Evolutionary conservation across 2,888 invertebrate species (phyloP), one percentile per base, ranked within the genome.

Genomic region (Tachina fera): DNA sequence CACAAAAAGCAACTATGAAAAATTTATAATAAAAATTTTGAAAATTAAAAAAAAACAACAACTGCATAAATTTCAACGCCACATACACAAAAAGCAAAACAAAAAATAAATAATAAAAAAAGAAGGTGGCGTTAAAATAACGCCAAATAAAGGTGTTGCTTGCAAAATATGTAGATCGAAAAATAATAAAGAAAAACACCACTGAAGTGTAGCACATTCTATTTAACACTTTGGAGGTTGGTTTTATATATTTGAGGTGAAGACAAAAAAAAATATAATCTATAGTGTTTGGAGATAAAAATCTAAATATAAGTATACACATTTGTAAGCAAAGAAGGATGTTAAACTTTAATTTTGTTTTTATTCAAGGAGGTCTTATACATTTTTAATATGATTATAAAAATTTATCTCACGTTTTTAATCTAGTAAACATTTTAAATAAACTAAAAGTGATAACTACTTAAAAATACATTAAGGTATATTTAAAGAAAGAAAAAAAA

Each of bases 401-500:
- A 68, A 19, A 86, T 76, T 71, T 86, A 86, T 86, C 86, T 86
- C 86, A 86, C 83, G 86, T 86, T 83, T 85, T 63, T 56, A 61
- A 86, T 86, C 82, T 76, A 53, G 53, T 31, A 82, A 67, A 75
- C 78, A 79, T 76, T 61, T 61, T 58, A 63, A 53, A 61, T 61
- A 13, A 76, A 53, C 53, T 61, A 13, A 6, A 77, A 72, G 77
- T 77, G 83, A 72, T 83, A 83, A 67, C 72, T 77, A 83, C 72
- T 83, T 83, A 67, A 77, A 77, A 72, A 83, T 51, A n/a, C 31
- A 68, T 75, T 63, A 41, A 56, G 41, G 14, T 56, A 77, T 9
- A 56, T 51, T 60, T 13, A 58, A 65, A 45, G 9, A 4, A 31
- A 22, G n/a, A 22, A n/a, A 8, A 51, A 53, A 53, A 53, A 53